Percentiles rank a stretch among this genome's conserved stretches.
Evolutionary conservation across 2,113 vertebrate species (phyloP).

Genomic region (Orthochromis indermauri): DNA sequence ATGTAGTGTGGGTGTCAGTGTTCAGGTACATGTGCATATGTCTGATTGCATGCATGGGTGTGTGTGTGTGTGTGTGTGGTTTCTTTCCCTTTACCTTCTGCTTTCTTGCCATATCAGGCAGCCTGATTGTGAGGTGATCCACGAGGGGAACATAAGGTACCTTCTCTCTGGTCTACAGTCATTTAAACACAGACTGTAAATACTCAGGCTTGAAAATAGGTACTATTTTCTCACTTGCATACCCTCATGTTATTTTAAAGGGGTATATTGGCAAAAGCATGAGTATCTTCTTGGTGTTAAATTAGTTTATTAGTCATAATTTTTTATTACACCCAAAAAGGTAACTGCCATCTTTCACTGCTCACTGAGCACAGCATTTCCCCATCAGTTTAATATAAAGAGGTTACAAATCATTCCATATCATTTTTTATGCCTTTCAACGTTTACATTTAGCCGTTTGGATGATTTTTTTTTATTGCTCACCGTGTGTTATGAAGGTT

Average conservation of each 20-base stretch:
- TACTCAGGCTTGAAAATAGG: background rate
- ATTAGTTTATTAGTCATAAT: background rate
- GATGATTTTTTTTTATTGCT: background rate
- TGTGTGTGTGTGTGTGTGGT: background rate
- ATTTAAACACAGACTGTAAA: background rate
- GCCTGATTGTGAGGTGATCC: constrained; percentile 73
- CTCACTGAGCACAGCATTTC: background rate
- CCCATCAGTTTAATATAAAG: background rate
- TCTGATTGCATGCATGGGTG: too few species aligned
- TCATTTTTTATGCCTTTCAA: background rate
- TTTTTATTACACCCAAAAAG: background rate
- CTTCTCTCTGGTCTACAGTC: constrained; percentile 27
- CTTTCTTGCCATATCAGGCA: constrained; percentile 72
- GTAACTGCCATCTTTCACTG: background rate
- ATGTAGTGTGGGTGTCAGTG: too few species aligned
- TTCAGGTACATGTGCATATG: too few species aligned
- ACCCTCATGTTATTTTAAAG: background rate
- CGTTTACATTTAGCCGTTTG: background rate
- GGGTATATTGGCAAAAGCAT: background rate
- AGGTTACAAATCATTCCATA: background rate
- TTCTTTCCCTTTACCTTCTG: constrained; percentile 43
- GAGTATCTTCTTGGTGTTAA: background rate
- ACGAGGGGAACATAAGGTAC: constrained; percentile 79
- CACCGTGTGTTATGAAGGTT: background rate
- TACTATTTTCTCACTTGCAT: background rate